A percentile compares a stretch with the other conserved stretches of the same genome.
Conservation (phyloP, 2,113 vertebrate species). For the Gallinago jamesoni region DNA sequence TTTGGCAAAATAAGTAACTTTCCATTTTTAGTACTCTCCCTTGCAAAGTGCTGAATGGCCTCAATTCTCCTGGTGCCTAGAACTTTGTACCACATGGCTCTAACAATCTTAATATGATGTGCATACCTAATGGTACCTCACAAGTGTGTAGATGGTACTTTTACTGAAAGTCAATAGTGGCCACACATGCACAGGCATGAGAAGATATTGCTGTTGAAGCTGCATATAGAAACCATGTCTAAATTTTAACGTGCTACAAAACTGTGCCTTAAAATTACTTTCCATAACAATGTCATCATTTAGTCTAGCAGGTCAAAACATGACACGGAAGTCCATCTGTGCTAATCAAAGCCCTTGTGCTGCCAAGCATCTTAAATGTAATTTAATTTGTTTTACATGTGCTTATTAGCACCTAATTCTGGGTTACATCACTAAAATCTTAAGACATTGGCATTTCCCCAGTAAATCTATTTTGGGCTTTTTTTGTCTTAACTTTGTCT, state of each 20-base stretch:
- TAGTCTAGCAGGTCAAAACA: not conserved
- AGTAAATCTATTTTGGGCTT: not conserved
- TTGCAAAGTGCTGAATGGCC: not conserved
- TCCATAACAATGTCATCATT: not conserved
- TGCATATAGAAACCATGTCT: not conserved
- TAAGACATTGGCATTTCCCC: not conserved
- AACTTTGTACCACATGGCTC: not conserved
- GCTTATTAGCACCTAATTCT: constrained; percentile 15
- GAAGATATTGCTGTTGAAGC: not conserved
- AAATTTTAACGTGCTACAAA: not conserved
- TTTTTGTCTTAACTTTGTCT: not conserved
- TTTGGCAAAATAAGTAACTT: not conserved
- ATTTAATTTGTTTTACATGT: not conserved
- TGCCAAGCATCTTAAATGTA: constrained; percentile 4
- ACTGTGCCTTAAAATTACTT: not conserved
- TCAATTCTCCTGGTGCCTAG: constrained; percentile 4
- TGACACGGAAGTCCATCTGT: not conserved
- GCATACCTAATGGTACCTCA: not conserved
- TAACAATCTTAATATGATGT: not conserved
- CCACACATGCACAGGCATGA: not conserved
- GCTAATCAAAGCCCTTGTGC: not conserved
- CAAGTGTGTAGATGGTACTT: not conserved
- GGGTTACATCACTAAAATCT: not conserved
- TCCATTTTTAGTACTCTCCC: not conserved
- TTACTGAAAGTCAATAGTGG: not conserved